Conservation (phyloP, 1,140 invertebrate genomes). For the Sitodiplosis mosellana region DNA sequence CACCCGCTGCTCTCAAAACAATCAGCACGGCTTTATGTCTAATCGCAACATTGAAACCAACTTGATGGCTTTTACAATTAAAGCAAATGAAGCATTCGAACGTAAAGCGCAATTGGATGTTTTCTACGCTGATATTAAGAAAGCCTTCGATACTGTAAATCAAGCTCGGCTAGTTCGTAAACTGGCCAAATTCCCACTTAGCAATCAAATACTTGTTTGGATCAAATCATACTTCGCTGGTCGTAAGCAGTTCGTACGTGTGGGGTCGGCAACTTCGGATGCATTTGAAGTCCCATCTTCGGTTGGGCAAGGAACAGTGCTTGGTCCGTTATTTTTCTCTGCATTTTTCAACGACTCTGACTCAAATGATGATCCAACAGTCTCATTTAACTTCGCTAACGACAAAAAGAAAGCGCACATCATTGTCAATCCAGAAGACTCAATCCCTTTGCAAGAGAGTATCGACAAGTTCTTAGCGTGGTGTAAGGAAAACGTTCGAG, state of each 20-base stretch:
- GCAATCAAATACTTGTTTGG: not conserved
- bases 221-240: not conserved
- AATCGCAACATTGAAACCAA: not conserved
- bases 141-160: not conserved
- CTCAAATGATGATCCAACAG: not conserved
- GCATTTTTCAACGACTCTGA: not conserved
- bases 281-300: not conserved
- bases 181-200: not conserved
- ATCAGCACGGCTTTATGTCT: not conserved
- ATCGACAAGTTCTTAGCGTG: not conserved
- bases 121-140: not conserved
- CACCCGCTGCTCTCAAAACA: not conserved
- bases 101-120: not conserved
- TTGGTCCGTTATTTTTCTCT: not conserved
- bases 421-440: not conserved
- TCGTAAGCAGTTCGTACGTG: not conserved
- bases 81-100: not conserved
- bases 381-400: not conserved
- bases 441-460: not conserved
- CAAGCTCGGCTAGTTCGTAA: not conserved
- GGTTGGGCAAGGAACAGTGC: not conserved
- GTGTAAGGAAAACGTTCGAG: not conserved
- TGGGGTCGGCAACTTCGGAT: not conserved
- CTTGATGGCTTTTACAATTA: not conserved
- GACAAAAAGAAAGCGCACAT: not conserved